Conservation (phyloP, 2,113 vertebrate genomes). For the Toxostoma redivivum region DNA sequence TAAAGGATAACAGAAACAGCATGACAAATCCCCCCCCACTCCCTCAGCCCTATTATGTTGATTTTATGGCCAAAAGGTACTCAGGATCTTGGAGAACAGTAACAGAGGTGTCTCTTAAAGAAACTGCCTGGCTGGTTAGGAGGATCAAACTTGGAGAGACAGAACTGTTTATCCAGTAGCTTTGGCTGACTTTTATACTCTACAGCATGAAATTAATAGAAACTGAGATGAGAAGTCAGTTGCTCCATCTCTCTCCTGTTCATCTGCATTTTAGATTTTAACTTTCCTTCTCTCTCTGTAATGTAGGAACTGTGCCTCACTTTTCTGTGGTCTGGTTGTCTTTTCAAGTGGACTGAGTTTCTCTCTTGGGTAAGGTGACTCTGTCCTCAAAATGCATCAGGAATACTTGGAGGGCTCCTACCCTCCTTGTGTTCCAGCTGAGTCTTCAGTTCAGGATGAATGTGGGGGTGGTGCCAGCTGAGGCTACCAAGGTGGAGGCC, state of each 20-base stretch:
- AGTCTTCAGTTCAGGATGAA: not conserved
- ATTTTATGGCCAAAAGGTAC: not conserved
- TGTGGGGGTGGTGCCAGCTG: not conserved
- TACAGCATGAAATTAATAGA: not conserved
- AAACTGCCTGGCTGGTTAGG: not conserved
- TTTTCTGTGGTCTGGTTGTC: not conserved
- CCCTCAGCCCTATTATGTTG: not conserved
- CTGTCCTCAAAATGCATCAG: not conserved
- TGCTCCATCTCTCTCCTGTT: not conserved
- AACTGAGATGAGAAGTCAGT: not conserved
- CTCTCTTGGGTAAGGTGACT: not conserved
- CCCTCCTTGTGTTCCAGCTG: not conserved
- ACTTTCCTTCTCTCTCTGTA: not conserved
- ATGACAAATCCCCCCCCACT: not conserved
- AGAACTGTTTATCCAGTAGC: not conserved
- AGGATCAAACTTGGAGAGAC: not conserved
- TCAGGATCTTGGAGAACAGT: not conserved
- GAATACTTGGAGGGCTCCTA: not conserved
- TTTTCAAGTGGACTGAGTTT: not conserved
- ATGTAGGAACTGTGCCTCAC: not conserved
- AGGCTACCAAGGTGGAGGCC: not conserved
- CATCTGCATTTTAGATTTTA: not conserved
- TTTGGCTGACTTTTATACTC: not conserved
- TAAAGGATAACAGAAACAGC: not conserved
- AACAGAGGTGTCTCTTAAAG: not conserved